Conservation (phyloP, 2,113 vertebrate genomes). For the Mus pahari region DNA sequence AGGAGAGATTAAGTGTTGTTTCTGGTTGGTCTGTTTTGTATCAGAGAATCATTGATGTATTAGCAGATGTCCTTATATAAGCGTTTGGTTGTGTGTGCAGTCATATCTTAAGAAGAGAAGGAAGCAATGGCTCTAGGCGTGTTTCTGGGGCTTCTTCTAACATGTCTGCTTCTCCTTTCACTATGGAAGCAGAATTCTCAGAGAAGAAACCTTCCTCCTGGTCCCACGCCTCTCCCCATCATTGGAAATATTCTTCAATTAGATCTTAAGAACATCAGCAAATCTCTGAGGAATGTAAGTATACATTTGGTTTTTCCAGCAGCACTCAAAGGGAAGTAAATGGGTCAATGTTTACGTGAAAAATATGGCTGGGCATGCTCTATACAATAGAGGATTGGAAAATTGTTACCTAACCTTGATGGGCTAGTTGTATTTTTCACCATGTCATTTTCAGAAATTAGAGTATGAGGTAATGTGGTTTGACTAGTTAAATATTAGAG, state of each 20-base stretch:
- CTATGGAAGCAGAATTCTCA: constrained; percentile 31
- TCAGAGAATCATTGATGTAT: not conserved
- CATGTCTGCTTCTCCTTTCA: constrained; percentile 31
- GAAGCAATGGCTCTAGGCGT: not conserved
- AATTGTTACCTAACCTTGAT: not conserved
- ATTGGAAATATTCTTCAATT: constrained; percentile 24
- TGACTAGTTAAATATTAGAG: not conserved
- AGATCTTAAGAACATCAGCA: not conserved
- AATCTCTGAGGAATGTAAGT: constrained; percentile 1
- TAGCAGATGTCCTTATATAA: not conserved
- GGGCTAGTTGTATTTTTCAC: not conserved
- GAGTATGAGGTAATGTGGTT: too few species aligned
- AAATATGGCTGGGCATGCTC: too few species aligned
- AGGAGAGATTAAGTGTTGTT: not conserved
- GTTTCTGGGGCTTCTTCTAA: constrained; percentile 5
- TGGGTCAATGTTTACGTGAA: not conserved
- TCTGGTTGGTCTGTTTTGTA: not conserved
- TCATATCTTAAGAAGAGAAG: not conserved
- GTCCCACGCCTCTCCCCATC: constrained; percentile 17
- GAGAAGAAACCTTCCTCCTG: not conserved
- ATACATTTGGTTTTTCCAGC: not conserved
- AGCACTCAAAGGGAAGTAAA: not conserved
- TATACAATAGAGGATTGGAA: too few species aligned
- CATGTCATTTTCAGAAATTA: not conserved
- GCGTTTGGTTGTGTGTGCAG: not conserved